Conservation (phyloP, 2,888 invertebrate genomes). For the Asteroscopus sphinx region DNA sequence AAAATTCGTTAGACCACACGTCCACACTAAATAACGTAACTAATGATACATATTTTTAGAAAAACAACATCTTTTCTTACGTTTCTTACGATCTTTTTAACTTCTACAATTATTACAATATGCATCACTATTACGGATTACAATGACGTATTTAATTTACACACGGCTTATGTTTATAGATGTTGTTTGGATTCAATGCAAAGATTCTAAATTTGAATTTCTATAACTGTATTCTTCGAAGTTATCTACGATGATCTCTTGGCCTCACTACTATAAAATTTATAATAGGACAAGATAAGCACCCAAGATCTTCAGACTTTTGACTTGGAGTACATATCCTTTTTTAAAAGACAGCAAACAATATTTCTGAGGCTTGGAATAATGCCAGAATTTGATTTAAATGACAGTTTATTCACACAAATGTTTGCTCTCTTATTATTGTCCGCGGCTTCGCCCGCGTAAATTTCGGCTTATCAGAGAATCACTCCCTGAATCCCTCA, state of each 20-base stretch:
- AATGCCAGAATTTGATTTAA: constrained; percentile 87
- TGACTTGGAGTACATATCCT: constrained; percentile 66
- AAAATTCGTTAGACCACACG: constrained; percentile 53
- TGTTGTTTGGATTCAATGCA: constrained; percentile 10
- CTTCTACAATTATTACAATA: constrained; percentile 23
- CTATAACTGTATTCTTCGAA: constrained; percentile 24
- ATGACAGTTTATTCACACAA: constrained; percentile 85
- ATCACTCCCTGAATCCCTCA: no score
- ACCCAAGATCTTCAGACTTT: constrained; percentile 66
- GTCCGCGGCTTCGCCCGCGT: no score
- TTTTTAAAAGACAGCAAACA: constrained; percentile 82
- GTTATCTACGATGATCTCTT: constrained; percentile 25
- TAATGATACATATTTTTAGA: constrained; percentile 55
- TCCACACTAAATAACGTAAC: constrained; percentile 58
- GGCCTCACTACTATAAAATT: constrained; percentile 34
- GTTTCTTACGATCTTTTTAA: constrained; percentile 30
- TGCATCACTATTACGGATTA: constrained; percentile 43
- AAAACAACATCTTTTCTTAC: constrained; percentile 19
- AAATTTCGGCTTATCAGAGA: no score
- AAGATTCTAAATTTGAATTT: constrained; percentile 19
- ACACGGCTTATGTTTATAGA: constrained; percentile 25
- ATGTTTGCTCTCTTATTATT: constrained; percentile 76
- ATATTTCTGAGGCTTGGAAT: constrained; percentile 83
- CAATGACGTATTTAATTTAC: constrained; percentile 46
- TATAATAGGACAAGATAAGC: constrained; percentile 66